phyloP scores from a whole-genome alignment of 2,113 vertebrate genomes.

The Corvus hawaiiensis region DNA sequence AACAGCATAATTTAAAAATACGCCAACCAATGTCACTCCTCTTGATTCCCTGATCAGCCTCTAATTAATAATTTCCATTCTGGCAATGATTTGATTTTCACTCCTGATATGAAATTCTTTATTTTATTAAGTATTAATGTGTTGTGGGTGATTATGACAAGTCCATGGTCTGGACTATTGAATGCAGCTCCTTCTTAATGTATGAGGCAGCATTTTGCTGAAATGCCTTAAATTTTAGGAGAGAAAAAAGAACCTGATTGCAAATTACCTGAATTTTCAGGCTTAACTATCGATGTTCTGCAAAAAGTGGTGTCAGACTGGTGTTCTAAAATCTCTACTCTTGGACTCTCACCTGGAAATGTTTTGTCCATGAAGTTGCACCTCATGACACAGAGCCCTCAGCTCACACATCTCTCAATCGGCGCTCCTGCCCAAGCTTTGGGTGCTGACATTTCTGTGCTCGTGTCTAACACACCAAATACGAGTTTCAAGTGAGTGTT shows the following conservation, averaged over 20 bases:
- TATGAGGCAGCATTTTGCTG: not conserved
- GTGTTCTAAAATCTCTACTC: not conserved
- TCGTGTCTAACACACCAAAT: not conserved
- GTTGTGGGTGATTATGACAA: not conserved
- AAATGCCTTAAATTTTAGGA: not conserved
- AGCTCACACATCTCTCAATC: not conserved
- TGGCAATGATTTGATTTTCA: not conserved
- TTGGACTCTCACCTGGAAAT: not conserved
- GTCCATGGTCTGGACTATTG: accelerated
- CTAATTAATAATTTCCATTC: not conserved
- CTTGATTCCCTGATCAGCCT: not conserved
- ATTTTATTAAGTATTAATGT: not conserved
- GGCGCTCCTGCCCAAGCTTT: not conserved
- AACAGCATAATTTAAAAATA: not conserved
- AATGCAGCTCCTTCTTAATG: not conserved
- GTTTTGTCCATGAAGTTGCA: not conserved
- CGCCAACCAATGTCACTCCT: not conserved
- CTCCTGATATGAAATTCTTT: not conserved
- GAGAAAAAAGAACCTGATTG: not conserved
- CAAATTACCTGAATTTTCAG: not conserved
- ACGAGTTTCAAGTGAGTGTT: not conserved
- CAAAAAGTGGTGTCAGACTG: not conserved
- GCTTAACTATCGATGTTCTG: not conserved
- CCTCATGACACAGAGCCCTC: not conserved
- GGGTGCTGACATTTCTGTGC: not conserved